Conservation (phyloP, 2,113 vertebrate species). For the Malaclemys terrapin region DNA sequence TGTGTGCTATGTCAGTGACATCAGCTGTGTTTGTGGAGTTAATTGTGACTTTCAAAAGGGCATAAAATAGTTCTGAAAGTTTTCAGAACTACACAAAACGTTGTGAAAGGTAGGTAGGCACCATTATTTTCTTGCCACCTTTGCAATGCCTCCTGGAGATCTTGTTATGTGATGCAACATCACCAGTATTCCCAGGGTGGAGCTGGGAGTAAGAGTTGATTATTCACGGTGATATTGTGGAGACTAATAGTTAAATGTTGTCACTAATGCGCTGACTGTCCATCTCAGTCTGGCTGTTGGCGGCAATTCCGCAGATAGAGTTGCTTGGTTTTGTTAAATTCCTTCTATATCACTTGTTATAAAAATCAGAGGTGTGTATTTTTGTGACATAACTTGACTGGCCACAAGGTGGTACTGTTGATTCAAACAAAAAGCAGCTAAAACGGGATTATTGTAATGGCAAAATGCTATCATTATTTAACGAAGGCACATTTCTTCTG, state of each 20-base stretch:
- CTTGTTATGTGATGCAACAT: not conserved
- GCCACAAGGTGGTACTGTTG: constrained; percentile 70
- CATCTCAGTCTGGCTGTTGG: not conserved
- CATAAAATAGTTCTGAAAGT: not conserved
- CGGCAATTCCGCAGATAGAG: not conserved
- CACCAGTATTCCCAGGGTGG: not conserved
- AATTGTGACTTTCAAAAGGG: fast-evolving
- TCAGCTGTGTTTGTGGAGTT: not conserved
- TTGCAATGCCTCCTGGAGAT: not conserved
- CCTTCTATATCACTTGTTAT: not conserved
- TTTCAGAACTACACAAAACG: not conserved
- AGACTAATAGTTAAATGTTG: not conserved
- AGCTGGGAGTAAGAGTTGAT: not conserved
- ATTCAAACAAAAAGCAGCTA: constrained; percentile 20
- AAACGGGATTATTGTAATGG: constrained; percentile 12
- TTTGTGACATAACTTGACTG: constrained; percentile 34
- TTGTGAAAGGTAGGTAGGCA: not conserved
- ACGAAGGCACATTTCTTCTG: not conserved
- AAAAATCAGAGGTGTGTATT: not conserved
- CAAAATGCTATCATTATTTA: constrained; percentile 19
- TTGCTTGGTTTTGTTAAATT: constrained; percentile 7
- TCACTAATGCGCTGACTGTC: not conserved
- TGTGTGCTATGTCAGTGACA: not conserved
- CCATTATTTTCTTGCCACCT: not conserved
- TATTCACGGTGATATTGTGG: not conserved